Conservation (phyloP, 2,888 invertebrate genomes). For the Platycnemis pennipes region DNA sequence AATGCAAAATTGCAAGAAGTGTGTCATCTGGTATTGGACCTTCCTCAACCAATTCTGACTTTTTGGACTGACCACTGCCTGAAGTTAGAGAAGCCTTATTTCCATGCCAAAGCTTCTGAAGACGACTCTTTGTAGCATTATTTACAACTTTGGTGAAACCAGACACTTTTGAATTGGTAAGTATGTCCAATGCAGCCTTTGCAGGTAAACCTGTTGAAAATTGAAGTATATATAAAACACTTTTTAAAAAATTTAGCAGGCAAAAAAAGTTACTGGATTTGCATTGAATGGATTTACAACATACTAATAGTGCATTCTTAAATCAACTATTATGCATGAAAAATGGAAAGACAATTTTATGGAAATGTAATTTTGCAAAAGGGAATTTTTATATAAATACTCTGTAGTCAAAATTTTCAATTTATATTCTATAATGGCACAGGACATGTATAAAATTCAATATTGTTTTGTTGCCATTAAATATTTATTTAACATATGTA, state of each 20-base stretch:
- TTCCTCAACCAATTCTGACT: conserved; percentile 81
- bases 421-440: no score
- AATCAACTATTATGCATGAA: no score
- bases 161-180: conserved; percentile 89
- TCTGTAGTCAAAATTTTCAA: no score
- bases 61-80: conserved; percentile 81
- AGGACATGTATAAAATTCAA: no score
- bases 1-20: conserved; percentile 89
- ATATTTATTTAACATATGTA: no score
- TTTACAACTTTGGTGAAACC: conserved; percentile 83
- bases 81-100: conserved; percentile 73
- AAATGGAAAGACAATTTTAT: no score
- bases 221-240: conserved; percentile 76
- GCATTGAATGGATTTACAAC: not conserved
- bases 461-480: no score
- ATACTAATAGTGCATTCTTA: no score
- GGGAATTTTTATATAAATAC: no score
- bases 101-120: conserved; percentile 57
- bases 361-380: no score
- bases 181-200: conserved; percentile 80
- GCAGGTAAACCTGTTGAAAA: conserved; percentile 78
- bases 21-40: conserved; percentile 90
- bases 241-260: not conserved
- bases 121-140: conserved; percentile 51
- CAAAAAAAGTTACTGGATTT: not conserved